These are phyloP conservation scores for Scaptomyza caliginosa DNA, from an alignment of 2,888 invertebrate species.

Conservation along the genomic window DNA sequence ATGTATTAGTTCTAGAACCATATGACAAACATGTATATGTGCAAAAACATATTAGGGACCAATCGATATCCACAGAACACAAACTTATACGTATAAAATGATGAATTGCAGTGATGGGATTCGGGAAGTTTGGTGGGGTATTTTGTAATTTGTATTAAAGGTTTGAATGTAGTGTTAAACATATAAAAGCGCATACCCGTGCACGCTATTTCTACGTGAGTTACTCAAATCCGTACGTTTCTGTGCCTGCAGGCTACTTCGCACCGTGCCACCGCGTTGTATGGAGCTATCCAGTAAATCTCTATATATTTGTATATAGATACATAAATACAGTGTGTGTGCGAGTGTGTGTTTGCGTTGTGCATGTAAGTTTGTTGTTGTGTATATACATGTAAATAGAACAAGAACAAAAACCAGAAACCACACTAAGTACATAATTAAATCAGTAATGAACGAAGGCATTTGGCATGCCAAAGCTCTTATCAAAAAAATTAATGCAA, in stretches of 20 bases:
- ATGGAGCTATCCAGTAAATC: constrained; percentile 87
- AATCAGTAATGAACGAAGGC: constrained; percentile 10
- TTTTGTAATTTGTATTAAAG: constrained; percentile 2
- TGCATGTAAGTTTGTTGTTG: constrained; percentile 42
- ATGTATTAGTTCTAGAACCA: constrained; percentile 5
- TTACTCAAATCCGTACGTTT: constrained; percentile 83
- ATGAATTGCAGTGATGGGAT: constrained; percentile 4
- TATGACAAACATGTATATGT: not conserved
- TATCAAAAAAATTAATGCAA: not conserved
- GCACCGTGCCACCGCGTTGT: constrained; percentile 86
- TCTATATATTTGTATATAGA: constrained; percentile 50
- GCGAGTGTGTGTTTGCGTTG: constrained; percentile 39
- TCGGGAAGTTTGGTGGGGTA: not conserved
- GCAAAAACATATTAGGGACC: not conserved
- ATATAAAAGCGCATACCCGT: constrained; percentile 84
- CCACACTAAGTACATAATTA: constrained; percentile 27
- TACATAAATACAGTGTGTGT: constrained; percentile 21
- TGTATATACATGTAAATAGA: constrained; percentile 72
- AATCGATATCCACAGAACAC: constrained; percentile 2
- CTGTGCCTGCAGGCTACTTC: constrained; percentile 86
- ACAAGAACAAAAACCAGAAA: constrained; percentile 54
- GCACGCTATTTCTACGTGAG: constrained; percentile 87
- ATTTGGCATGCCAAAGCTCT: constrained; percentile 16
- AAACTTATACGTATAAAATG: constrained; percentile 19
- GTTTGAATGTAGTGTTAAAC: constrained; percentile 55